Evolutionary conservation across 2,888 invertebrate species (phyloP).

Genomic region (Autographa pulchrina): DNA sequence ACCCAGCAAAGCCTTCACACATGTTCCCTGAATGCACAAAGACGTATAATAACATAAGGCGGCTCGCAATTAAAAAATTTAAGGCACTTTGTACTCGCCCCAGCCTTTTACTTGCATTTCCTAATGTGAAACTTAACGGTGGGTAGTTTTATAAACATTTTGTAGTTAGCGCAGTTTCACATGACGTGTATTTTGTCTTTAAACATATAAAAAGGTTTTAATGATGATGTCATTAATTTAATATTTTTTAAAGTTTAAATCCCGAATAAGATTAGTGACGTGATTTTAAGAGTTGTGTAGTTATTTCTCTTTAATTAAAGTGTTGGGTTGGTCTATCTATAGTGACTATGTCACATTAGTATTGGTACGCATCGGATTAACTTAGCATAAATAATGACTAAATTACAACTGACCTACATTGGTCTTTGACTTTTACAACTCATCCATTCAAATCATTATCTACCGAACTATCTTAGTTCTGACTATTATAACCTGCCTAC

Average conservation of each 20-base stretch:
- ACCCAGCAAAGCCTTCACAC: conserved; percentile 77
- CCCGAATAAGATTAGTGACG: conserved; percentile 18
- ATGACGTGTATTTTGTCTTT: conserved; percentile 54
- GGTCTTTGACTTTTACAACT: conserved; percentile 20
- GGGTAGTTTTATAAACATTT: conserved; percentile 63
- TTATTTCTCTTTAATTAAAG: neutral
- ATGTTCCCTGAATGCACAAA: conserved; percentile 86
- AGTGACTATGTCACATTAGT: neutral
- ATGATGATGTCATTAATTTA: conserved; percentile 61
- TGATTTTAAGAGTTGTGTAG: neutral
- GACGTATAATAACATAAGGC: conserved; percentile 86
- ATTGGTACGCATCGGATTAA: neutral
- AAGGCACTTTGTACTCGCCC: conserved; percentile 85
- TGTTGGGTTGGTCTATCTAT: neutral
- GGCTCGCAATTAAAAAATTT: conserved; percentile 88
- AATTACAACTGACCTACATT: conserved; percentile 1
- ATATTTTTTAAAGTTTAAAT: conserved; percentile 40
- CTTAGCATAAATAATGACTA: neutral
- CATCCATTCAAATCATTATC: conserved; percentile 15
- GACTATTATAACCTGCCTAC: conserved; percentile 38
- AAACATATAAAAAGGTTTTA: conserved; percentile 56
- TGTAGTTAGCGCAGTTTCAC: conserved; percentile 56
- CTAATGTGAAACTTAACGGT: conserved; percentile 68
- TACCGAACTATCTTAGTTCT: conserved; percentile 26
- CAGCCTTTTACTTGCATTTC: conserved; percentile 73